Conservation (phyloP, 2,113 vertebrate species). For the Astur gentilis region DNA sequence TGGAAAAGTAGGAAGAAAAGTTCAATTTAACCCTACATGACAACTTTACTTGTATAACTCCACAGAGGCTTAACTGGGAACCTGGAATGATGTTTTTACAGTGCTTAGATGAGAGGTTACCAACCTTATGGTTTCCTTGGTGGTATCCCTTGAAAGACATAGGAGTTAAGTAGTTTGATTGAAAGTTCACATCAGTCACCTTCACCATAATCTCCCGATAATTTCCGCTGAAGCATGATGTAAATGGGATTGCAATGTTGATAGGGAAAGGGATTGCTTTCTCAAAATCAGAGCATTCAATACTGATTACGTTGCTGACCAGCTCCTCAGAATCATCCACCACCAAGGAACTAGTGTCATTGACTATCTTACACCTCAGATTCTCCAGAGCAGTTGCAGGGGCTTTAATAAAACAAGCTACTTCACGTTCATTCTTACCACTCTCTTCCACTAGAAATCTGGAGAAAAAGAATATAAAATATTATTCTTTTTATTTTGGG, state of each 20-base stretch:
- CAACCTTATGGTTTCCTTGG: conserved; percentile 73
- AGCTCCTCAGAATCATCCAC: conserved; percentile 82
- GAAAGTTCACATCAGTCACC: conserved; percentile 71
- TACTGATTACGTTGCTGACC: conserved; percentile 80
- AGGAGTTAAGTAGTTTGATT: conserved; percentile 68
- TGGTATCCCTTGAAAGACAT: conserved; percentile 68
- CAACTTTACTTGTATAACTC: neutral
- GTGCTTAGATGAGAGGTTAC: neutral
- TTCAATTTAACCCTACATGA: neutral
- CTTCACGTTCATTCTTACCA: neutral
- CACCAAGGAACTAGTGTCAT: conserved; percentile 73
- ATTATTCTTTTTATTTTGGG: neutral
- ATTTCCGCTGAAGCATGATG: conserved; percentile 73
- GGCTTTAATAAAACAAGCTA: conserved; percentile 74
- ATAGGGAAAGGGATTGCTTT: conserved; percentile 74
- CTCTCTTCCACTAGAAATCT: conserved; percentile 65
- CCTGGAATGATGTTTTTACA: neutral
- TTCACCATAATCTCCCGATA: conserved; percentile 84
- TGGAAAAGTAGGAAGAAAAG: neutral
- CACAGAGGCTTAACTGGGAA: neutral
- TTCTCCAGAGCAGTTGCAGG: conserved; percentile 51
- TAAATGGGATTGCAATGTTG: conserved; percentile 77
- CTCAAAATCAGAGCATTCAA: conserved; percentile 49
- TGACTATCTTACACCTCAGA: conserved; percentile 69
- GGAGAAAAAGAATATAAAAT: neutral